Conservation (phyloP, 2,888 invertebrate genomes). For the Steromphala cineraria region DNA sequence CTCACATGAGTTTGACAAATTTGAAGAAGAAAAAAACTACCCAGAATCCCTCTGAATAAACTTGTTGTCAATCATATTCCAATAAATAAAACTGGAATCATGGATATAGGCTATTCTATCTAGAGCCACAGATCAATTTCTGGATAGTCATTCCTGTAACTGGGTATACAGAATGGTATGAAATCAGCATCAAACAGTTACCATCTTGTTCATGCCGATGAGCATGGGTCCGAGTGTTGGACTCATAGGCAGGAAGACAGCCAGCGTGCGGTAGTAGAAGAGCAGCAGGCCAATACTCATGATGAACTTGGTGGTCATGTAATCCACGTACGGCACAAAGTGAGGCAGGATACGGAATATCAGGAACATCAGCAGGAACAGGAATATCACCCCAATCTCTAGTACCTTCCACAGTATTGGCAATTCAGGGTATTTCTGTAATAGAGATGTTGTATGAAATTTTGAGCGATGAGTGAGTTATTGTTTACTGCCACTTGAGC, state of each 20-base stretch:
- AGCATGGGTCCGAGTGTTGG: constrained; percentile 76
- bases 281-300: constrained; percentile 75
- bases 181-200: constrained; percentile 29
- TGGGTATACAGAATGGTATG: no score
- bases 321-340: constrained; percentile 50
- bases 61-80: no score
- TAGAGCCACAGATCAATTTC: no score
- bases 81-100: no score
- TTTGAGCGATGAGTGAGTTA: no score
- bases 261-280: constrained; percentile 76
- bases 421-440: constrained; percentile 40
- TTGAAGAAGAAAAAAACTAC: no score
- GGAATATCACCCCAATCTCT: constrained; percentile 55
- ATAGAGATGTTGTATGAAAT: not conserved
- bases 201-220: constrained; percentile 74
- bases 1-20: no score
- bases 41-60: no score
- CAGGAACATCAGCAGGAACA: constrained; percentile 66
- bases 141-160: no score
- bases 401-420: constrained; percentile 17
- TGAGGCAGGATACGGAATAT: constrained; percentile 63
- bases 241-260: constrained; percentile 76
- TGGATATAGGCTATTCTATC: no score
- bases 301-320: constrained; percentile 70
- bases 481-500: no score